Base-by-base conservation (phyloP, 2,888 invertebrate genomes). In the Polyommatus icarus region DNA sequence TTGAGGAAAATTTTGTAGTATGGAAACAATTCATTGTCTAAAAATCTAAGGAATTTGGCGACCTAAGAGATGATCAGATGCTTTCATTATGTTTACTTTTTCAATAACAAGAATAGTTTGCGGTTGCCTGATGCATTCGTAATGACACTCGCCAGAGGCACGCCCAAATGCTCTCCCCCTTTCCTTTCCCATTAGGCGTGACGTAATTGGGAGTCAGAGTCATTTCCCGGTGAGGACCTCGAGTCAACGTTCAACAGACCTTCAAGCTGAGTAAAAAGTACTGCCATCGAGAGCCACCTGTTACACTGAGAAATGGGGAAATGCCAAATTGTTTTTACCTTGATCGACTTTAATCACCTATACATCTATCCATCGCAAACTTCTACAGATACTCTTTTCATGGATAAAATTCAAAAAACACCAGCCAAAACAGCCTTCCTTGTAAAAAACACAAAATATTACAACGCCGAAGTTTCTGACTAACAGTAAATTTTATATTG, bases 401-500 rank as follows among this genome's bases (percentile, higher is more conserved):
- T 46, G 10, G 0, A 46, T 46, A 18, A 18, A 54, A 54, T 18
- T 54, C 20, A 20, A 0, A 20, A 50, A 5, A 4, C 54, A 61
- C 8, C n/a, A 61, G 20, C 10, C 24, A 12, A 61, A 20, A 61
- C 24, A 24, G 24, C 24, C 61, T 67, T 67, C 24, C 61, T 67
- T 67, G 12, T 67, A 29, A 29, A 32, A 67, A 20, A 29, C 18
- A 67, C 15, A 12, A 3, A 6, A 32, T 67, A 67, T 32, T 32
- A 32, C 67, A 67, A 29, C 29, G 67, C 32, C 67, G 67, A 67
- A 15, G 67, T 24, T 29, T 15, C 15, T 10, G 2, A 10, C 20
- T 29, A 67, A 29, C 61, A 67, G 61, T 32, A 40, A 40, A 67
- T 67, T 67, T 67, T 15, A 32, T 32, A 32, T 67, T 24, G 76